A percentile compares a stretch with the other conserved stretches of the same genome.
phyloP scores from a whole-genome alignment of 2,888 invertebrate genomes.

The Limulus polyphemus region DNA sequence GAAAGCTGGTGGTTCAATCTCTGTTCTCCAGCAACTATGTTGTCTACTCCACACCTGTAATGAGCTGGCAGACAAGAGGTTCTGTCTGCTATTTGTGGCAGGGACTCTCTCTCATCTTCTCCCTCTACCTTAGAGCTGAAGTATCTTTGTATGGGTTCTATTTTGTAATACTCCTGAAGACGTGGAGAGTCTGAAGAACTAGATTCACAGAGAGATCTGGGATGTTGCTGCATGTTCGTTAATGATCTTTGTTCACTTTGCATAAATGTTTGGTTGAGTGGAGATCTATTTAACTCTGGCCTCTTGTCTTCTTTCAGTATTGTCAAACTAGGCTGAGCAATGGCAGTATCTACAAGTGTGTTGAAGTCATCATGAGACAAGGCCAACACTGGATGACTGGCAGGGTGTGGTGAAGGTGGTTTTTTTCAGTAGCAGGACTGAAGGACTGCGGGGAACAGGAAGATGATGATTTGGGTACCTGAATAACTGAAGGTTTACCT shows the following conservation, averaged over 20 bases:
- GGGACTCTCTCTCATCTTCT: too few species aligned
- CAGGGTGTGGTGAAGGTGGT: too few species aligned
- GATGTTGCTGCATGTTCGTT: slow-evolving; percentile 24
- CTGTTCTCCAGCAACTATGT: not conserved
- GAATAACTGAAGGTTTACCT: slow-evolving; percentile 28
- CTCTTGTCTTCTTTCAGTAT: slow-evolving; percentile 21
- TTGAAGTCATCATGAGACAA: slow-evolving; percentile 66
- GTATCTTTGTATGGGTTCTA: too few species aligned
- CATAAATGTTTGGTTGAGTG: slow-evolving; percentile 7
- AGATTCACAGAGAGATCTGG: slow-evolving; percentile 15
- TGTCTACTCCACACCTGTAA: too few species aligned
- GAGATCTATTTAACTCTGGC: not conserved
- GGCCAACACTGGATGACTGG: slow-evolving; percentile 11
- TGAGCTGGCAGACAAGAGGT: too few species aligned
- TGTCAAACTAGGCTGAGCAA: slow-evolving; percentile 59
- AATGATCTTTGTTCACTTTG: slow-evolving; percentile 23
- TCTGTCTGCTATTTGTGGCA: too few species aligned
- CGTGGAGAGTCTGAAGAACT: not conserved
- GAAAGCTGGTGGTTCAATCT: too few species aligned
- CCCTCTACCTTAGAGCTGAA: too few species aligned
- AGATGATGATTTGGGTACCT: slow-evolving; percentile 26
- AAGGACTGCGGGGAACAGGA: slow-evolving; percentile 7
- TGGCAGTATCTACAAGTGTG: slow-evolving; percentile 80
- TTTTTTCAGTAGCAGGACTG: too few species aligned
- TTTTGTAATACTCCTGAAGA: too few species aligned